A percentile compares a stretch with the other conserved stretches of the same genome.
These are phyloP conservation scores for Pogonognathellus flavescens DNA, from an alignment of 1,140 invertebrate species.

Conservation along the genomic window DNA sequence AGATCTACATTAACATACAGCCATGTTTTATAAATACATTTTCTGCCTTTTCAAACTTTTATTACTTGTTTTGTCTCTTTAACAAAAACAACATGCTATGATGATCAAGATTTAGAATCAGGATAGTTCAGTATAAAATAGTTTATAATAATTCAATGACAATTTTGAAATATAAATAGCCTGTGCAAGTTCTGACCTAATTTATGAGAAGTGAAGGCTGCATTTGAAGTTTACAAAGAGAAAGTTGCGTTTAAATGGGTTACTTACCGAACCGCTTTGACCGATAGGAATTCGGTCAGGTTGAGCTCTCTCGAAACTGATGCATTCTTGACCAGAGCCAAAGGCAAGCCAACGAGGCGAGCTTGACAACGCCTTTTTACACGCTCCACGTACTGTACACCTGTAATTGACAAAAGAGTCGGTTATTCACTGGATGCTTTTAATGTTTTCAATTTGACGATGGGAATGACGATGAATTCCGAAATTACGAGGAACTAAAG, in stretches of 20 bases:
- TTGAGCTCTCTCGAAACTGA: conserved; percentile 93
- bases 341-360: conserved; percentile 93
- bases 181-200: too few relatives aligned
- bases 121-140: too few relatives aligned
- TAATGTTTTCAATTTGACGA: background rate
- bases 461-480: background rate
- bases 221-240: background rate
- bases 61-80: conserved; percentile 21
- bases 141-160: too few relatives aligned
- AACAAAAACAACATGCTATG: background rate
- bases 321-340: conserved; percentile 92
- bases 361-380: conserved; percentile 89
- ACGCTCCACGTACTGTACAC: conserved; percentile 88
- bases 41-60: background rate
- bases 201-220: too few relatives aligned
- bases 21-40: background rate
- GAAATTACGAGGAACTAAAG: background rate
- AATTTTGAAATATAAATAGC: too few relatives aligned
- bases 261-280: conserved; percentile 81
- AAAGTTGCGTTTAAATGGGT: background rate
- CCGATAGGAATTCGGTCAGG: conserved; percentile 91
- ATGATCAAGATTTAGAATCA: too few relatives aligned
- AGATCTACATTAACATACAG: background rate
- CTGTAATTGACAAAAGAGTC: conserved; percentile 71
- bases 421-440: background rate